Base-by-base conservation (phyloP, 1,140 invertebrate genomes). In the Rhynchophorus ferrugineus region DNA sequence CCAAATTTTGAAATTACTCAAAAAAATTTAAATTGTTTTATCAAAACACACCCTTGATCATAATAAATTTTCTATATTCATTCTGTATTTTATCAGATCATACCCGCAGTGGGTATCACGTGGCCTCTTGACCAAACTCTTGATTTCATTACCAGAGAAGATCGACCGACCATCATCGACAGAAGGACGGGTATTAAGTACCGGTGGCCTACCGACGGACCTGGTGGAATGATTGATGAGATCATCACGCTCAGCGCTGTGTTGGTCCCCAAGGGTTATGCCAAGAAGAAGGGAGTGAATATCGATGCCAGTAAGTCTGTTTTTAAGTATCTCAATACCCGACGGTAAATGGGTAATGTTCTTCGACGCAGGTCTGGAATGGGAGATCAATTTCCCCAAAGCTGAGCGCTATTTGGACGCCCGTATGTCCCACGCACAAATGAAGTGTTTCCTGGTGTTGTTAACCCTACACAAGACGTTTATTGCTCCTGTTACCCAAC, bases 331-430 rank as follows among this genome's bases (percentile, higher is more conserved):
- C 20, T 34, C 18, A 19, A 41, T 17, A 3, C 19, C 19, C 16
- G 17, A 24, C 21, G n/a, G n/a, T n/a, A n/a, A n/a, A n/a, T n/a
- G n/a, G n/a, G n/a, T n/a, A n/a, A n/a, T n/a, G n/a, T n/a, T n/a
- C n/a, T n/a, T n/a, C n/a, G 9, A 41, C 29, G 11, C 34, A 42
- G 57, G 56, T 42, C 66, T 87, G 7, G 83, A 88, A 62, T 89
- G 86, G 86, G 79, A 80, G 59, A 69, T 88, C 1, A 72, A 74
- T 3, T 88, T 88, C 61, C 83, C 83, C 0, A 78, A 79, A 41
- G 84, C 84, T 0, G 84, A 87, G 65, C 73, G 79, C 33, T 85
- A 79, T 57, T 67, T 89, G 38, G 83, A 87, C 59, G 80, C 77
- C 0, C 79, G 78, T 53, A 73, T 89, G 67, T 80, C 78, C 0